These are phyloP conservation scores for Falcaria lacertinaria DNA, from an alignment of 2,888 invertebrate genomes.

Conservation along the genomic window DNA sequence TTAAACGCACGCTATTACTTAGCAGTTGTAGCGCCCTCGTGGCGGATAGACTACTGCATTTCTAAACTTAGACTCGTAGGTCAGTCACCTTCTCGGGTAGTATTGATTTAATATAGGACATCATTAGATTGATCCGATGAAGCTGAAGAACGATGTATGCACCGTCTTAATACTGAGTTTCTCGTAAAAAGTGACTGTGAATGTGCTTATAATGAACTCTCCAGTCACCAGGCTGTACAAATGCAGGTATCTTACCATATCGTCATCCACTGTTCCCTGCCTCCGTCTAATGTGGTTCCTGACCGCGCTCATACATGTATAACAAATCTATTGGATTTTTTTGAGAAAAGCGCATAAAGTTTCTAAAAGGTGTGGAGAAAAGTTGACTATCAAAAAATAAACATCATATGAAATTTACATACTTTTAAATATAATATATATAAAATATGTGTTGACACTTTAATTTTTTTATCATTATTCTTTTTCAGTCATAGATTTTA, in stretches of 20 bases:
- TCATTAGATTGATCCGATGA: not conserved
- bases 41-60: not conserved
- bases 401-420: conserved; percentile 12
- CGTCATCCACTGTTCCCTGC: not conserved
- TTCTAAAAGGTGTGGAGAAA: not conserved
- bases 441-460: conserved; percentile 1
- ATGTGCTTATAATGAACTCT: not conserved
- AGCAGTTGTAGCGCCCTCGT: not conserved
- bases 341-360: not conserved
- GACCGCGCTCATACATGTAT: not conserved
- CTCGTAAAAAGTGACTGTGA: not conserved
- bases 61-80: not conserved
- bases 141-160: not conserved
- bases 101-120: conserved; percentile 7
- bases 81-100: not conserved
- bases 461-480: not conserved
- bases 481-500: no score
- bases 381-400: conserved; percentile 1
- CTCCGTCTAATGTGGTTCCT: not conserved
- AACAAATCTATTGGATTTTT: not conserved
- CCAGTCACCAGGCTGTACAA: not conserved
- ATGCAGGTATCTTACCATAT: not conserved
- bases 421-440: conserved; percentile 10
- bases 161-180: not conserved
- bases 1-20: not conserved